phyloP scores from a whole-genome alignment of 2,888 invertebrate genomes.

The Petrophora chlorosata region DNA sequence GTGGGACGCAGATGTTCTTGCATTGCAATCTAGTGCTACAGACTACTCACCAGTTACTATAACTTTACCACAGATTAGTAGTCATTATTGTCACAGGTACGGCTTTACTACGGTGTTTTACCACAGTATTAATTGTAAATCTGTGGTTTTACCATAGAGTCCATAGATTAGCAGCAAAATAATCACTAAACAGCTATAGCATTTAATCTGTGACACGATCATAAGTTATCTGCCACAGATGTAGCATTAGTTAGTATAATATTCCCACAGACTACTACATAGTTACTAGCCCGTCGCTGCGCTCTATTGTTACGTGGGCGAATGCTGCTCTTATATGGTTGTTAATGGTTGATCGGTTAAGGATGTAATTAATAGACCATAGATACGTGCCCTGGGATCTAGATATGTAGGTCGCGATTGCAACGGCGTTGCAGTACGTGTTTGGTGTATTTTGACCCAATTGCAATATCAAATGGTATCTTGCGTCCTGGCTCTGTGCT shows the following conservation, averaged over 20 bases:
- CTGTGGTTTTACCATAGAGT: no score
- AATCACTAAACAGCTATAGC: no score
- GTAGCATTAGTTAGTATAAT: slow-evolving; percentile 1
- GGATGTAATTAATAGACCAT: slow-evolving; percentile 34
- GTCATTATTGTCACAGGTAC: no score
- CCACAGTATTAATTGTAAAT: no score
- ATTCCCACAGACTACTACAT: not conserved
- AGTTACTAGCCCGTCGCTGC: not conserved
- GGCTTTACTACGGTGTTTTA: no score
- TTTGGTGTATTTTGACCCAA: not conserved
- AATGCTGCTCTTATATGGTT: slow-evolving; percentile 31
- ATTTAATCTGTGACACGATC: no score
- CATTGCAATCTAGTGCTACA: slow-evolving; percentile 10
- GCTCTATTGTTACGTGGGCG: slow-evolving; percentile 35
- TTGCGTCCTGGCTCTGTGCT: no score
- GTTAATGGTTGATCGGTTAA: slow-evolving; percentile 36
- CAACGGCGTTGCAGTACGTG: slow-evolving; percentile 14
- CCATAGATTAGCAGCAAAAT: not conserved
- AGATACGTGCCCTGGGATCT: slow-evolving; percentile 24
- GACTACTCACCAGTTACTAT: slow-evolving; percentile 1
- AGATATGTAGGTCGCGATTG: slow-evolving; percentile 21
- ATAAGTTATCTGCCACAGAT: slow-evolving; percentile 7
- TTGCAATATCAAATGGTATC: no score
- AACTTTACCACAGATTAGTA: not conserved
- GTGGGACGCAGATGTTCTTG: slow-evolving; percentile 71